These are phyloP conservation scores for Muntiacus muntjak DNA, from an alignment of 2,113 vertebrate genomes.

Conservation along the genomic window DNA sequence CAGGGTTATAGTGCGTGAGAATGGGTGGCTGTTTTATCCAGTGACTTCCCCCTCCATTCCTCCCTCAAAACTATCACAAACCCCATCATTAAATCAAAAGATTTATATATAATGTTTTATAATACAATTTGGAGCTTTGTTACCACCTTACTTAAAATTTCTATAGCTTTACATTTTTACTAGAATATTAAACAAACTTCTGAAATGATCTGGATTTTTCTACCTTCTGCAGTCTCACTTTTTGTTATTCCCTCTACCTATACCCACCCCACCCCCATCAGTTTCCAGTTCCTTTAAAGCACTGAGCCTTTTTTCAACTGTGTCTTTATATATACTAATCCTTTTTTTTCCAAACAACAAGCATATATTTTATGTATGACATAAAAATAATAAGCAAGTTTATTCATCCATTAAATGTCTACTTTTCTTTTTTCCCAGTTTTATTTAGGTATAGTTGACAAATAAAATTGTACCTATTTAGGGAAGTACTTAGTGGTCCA, in stretches of 20 bases:
- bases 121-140: not conserved
- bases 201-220: not conserved
- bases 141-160: not conserved
- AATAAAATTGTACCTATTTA: not conserved
- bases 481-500: not conserved
- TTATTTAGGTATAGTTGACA: not conserved
- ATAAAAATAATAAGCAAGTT: not conserved
- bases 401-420: not conserved
- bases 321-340: not conserved
- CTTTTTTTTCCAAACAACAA: not conserved
- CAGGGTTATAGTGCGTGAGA: not conserved
- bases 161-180: not conserved
- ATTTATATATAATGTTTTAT: not conserved
- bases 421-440: not conserved
- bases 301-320: not conserved
- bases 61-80: not conserved
- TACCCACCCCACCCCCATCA: fast-evolving
- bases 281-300: not conserved
- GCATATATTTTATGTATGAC: not conserved
- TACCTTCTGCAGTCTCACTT: not conserved
- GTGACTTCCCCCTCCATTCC: not conserved
- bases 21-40: too few species aligned
- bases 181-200: not conserved
- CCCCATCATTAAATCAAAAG: not conserved
- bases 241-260: not conserved